A percentile compares a stretch with the other conserved stretches of the same genome.
Evolutionary conservation across 2,113 vertebrate species (phyloP).

Genomic region (Turnix velox): DNA sequence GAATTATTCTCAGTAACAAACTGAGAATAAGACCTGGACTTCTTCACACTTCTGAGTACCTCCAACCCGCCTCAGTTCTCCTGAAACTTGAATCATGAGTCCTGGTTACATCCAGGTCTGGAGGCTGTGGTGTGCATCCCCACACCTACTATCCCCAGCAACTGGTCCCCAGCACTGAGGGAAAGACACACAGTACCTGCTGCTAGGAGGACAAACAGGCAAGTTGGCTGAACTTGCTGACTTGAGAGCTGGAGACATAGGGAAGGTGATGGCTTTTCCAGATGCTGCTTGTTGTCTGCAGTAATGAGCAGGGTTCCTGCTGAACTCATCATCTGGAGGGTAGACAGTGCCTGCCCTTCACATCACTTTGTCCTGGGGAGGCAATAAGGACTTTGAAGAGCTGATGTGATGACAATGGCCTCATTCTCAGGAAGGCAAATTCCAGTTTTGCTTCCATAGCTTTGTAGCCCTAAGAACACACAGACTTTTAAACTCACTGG

Average conservation of each 20-base stretch:
- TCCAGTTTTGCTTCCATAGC: background rate
- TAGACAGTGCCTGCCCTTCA: background rate
- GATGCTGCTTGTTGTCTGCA: background rate
- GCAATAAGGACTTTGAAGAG: background rate
- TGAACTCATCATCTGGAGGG: background rate
- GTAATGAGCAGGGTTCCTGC: background rate
- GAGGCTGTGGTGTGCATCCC: background rate
- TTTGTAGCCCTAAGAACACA: background rate
- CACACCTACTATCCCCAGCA: rapidly evolving
- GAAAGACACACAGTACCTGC: background rate
- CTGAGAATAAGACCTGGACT: background rate
- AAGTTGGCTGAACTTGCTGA: background rate
- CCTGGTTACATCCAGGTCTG: too few relatives aligned
- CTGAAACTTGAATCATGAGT: background rate
- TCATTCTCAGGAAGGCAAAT: background rate
- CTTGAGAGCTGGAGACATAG: background rate
- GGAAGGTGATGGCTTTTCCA: background rate
- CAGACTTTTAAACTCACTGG: background rate
- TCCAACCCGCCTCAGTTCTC: background rate
- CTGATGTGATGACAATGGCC: background rate
- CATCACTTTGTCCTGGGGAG: background rate
- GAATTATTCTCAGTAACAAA: background rate
- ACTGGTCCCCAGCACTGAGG: background rate
- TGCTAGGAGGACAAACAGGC: rapidly evolving
- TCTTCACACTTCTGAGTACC: background rate